Conservation (phyloP, 2,888 invertebrate species). For the Archips xylosteana region DNA sequence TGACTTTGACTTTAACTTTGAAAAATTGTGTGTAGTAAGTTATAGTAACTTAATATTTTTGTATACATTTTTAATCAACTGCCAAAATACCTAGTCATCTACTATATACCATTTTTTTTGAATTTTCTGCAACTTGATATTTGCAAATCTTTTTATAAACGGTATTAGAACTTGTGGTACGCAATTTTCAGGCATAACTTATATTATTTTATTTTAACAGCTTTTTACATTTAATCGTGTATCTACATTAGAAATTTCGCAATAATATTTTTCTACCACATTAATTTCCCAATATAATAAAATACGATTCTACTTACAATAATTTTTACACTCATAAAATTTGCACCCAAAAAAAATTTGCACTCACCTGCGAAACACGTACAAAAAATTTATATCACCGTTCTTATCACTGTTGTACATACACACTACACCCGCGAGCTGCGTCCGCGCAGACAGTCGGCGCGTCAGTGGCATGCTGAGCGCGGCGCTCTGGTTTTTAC, state of each 20-base stretch:
- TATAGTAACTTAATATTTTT: neutral
- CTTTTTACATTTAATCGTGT: too few relatives aligned
- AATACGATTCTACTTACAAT: neutral
- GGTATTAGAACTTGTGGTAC: too few relatives aligned
- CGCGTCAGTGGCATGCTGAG: constrained; percentile 71
- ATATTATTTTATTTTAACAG: too few relatives aligned
- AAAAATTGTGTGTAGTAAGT: too few relatives aligned
- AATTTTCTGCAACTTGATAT: too few relatives aligned
- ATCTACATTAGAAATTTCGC: too few relatives aligned
- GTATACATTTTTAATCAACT: too few relatives aligned
- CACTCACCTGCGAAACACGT: constrained; percentile 32
- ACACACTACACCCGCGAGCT: constrained; percentile 37
- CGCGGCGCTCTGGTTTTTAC: constrained; percentile 72
- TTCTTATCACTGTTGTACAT: constrained; percentile 29
- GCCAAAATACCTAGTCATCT: too few relatives aligned
- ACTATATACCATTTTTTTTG: too few relatives aligned
- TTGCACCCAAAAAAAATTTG: constrained; percentile 9
- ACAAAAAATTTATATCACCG: constrained; percentile 2
- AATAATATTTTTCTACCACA: too few relatives aligned
- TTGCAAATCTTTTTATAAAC: too few relatives aligned
- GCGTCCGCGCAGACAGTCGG: constrained; percentile 64
- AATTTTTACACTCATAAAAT: neutral
- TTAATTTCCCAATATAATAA: neutral
- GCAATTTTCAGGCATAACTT: too few relatives aligned
- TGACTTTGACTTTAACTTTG: neutral